Evolutionary conservation across 2,113 vertebrate species (phyloP), one percentile per base, ranked within the genome.

Genomic region (Nipponia nippon): DNA sequence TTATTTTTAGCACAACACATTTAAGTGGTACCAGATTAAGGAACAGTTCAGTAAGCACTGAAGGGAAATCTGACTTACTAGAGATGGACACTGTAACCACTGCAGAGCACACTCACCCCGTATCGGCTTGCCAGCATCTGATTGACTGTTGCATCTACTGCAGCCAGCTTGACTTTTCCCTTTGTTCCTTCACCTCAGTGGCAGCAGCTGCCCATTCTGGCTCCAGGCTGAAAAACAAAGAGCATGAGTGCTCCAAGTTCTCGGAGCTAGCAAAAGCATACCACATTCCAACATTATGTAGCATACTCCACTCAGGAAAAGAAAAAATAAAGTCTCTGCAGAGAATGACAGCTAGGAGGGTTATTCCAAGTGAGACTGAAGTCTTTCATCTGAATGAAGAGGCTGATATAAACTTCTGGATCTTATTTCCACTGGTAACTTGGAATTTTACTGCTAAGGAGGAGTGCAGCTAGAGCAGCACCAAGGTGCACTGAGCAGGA

Each of bases 201-300:
- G 99, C 99, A 19, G 99, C 99, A 36, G 99, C 99, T 17, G 99
- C 98, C 99, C 99, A 99, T 95, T 99, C 99, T 11, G 99, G 99
- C 97, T 99, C 99, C 81, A 99, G 95, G 90, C 99, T 99, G 16
- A 83, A 95, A 97, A 79, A 76, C 14, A 80, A 38, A 20, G 27
- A 75, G 52, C 40, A 40, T 0, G 7, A 70, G 32, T 12, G 14
- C 11, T 65, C 21, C 36, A 30, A 88, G 50, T 3, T 26, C 18
- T 61, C 7, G 46, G 11, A 67, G 30, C 18, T 42, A 65, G 25
- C 34, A 44, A 7, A 78, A 69, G 27, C 10, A 56, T 16, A 76
- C 3, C 6, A 46, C 5, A 4, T 49, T 19, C 50, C 27, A 88
- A 80, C 29, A 42, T 21, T 16, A 49, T 3, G 10, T 6, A 72